Evolutionary conservation across 2,888 invertebrate species (phyloP).

Genomic region (Heliconius hortense): DNA sequence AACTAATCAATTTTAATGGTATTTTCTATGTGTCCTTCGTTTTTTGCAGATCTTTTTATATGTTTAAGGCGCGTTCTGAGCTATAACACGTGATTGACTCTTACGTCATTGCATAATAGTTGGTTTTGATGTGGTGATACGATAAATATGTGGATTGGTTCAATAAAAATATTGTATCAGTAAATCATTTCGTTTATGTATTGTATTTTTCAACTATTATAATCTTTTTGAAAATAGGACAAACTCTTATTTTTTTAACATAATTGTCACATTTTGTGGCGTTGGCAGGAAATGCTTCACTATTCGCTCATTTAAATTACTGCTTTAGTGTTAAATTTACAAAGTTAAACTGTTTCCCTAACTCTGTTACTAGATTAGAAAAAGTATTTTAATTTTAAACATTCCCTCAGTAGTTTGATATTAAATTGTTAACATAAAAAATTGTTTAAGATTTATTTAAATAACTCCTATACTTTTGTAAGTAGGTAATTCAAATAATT

Average conservation of each 20-base stretch:
- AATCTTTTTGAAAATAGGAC: neutral
- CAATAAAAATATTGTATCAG: neutral
- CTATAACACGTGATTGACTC: slow-evolving; percentile 7
- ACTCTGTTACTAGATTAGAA: no score
- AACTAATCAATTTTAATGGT: slow-evolving; percentile 66
- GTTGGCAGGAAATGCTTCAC: neutral
- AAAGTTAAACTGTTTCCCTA: no score
- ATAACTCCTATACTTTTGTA: no score
- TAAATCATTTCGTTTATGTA: no score
- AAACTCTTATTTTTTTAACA: neutral
- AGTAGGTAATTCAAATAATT: no score
- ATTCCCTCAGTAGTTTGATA: neutral
- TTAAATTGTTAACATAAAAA: no score
- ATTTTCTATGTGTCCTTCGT: slow-evolving; percentile 60
- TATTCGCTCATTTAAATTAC: neutral
- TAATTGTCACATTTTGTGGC: neutral
- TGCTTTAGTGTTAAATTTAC: neutral
- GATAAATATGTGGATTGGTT: neutral
- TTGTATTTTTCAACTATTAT: no score
- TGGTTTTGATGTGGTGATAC: slow-evolving; percentile 1
- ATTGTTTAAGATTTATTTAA: no score
- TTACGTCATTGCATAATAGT: slow-evolving; percentile 8
- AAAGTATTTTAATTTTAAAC: neutral
- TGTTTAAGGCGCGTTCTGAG: slow-evolving; percentile 31
- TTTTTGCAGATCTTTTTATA: slow-evolving; percentile 61